Conservation (phyloP, 2,113 vertebrate species). For the Pterocles orientalis region DNA sequence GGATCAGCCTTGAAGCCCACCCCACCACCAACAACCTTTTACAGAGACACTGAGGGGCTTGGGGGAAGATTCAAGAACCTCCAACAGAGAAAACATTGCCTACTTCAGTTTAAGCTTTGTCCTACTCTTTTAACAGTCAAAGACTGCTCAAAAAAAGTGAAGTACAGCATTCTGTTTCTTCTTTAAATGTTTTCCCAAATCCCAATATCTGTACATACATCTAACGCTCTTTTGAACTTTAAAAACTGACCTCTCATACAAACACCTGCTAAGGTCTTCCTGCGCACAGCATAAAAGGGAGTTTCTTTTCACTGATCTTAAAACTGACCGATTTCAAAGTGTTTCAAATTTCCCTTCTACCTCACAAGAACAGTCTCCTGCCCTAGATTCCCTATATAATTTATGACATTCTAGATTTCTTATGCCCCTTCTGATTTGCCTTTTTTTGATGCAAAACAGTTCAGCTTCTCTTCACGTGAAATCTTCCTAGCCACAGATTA, state of each 20-base stretch:
- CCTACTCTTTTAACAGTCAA: background rate
- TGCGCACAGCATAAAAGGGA: background rate
- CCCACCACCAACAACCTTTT: background rate
- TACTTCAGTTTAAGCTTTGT: background rate
- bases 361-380: background rate
- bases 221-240: background rate
- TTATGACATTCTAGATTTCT: conserved; percentile 10
- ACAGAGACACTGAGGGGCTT: background rate
- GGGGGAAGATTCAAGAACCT: background rate
- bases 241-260: background rate
- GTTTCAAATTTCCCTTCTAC: background rate
- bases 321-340: background rate
- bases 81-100: background rate
- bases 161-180: background rate
- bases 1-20: background rate
- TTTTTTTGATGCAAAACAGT: background rate
- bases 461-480: background rate
- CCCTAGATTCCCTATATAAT: conserved; percentile 18
- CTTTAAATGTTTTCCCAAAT: background rate
- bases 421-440: background rate
- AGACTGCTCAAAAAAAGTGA: background rate
- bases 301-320: background rate
- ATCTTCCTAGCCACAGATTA: background rate
- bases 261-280: background rate
- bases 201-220: background rate